phyloP scores from a whole-genome alignment of 64 coral and sea anemone species.

The Actinia equina region DNA sequence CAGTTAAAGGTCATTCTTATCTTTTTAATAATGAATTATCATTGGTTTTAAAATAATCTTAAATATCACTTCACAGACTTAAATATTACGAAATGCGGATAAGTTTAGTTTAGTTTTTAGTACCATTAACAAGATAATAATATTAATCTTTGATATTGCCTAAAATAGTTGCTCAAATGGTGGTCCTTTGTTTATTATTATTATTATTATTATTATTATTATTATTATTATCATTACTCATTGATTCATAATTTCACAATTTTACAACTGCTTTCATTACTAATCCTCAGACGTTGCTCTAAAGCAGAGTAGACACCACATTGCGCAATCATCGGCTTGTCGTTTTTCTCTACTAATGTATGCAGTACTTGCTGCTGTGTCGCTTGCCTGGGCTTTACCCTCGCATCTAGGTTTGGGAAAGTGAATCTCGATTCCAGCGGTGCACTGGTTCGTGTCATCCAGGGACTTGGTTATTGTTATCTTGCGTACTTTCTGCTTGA shows the following conservation, averaged over 20 bases:
- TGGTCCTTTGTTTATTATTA: not conserved
- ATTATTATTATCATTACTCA: too few relatives aligned
- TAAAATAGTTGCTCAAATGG: not conserved
- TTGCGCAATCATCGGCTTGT: not conserved
- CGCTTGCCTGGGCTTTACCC: not conserved
- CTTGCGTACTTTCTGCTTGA: conserved; percentile 13
- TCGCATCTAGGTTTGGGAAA: conserved; percentile 19
- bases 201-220: too few relatives aligned
- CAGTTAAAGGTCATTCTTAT: not conserved
- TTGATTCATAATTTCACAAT: not conserved
- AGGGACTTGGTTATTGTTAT: conserved; percentile 5
- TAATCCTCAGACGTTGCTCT: not conserved
- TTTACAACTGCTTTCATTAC: not conserved
- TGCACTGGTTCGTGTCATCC: conserved; percentile 18
- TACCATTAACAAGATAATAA: not conserved
- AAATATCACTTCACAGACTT: not conserved
- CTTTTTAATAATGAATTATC: not conserved
- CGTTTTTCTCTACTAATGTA: not conserved
- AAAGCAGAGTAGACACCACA: conserved; percentile 7
- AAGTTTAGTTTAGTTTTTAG: not conserved
- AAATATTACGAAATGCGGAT: not conserved
- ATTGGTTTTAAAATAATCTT: not conserved
- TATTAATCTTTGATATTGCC: not conserved
- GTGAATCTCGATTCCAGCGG: conserved; percentile 58
- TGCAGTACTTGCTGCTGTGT: not conserved